These are phyloP conservation scores for Heliconius charithonia DNA, from an alignment of 2,888 invertebrate genomes.

Conservation along the genomic window DNA sequence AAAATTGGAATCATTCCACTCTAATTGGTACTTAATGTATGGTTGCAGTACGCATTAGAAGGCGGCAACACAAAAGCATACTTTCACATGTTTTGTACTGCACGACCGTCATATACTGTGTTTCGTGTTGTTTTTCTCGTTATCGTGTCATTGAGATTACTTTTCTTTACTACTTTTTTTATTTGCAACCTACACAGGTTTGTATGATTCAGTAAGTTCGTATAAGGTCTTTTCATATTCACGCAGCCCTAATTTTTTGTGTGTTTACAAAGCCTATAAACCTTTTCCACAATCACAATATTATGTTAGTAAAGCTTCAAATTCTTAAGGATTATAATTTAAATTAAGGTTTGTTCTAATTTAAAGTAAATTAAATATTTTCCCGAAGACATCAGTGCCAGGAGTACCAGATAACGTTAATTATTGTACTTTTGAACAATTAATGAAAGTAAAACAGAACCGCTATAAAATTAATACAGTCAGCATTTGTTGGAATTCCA, in stretches of 20 bases:
- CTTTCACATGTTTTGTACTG: conserved; percentile 13
- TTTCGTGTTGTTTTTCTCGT: conserved; percentile 5
- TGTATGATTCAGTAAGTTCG: neutral
- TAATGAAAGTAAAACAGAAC: conserved; percentile 21
- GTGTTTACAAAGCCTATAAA: too few relatives aligned
- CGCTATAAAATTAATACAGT: conserved; percentile 19
- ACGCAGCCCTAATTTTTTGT: neutral
- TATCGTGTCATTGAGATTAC: conserved; percentile 7
- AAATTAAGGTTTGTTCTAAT: neutral
- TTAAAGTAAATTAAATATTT: neutral
- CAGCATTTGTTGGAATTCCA: neutral
- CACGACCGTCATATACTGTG: conserved; percentile 3
- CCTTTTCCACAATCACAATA: too few relatives aligned
- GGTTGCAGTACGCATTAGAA: conserved; percentile 7
- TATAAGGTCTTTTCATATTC: neutral
- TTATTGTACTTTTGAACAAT: conserved; percentile 17
- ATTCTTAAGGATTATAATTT: too few relatives aligned
- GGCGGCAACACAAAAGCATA: conserved; percentile 17
- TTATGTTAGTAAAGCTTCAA: too few relatives aligned
- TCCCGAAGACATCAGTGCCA: neutral
- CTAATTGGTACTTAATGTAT: conserved; percentile 1
- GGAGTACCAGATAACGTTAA: conserved; percentile 8
- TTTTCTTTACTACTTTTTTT: neutral
- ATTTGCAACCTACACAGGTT: neutral
- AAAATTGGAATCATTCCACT: conserved; percentile 2